Percentiles rank a stretch among this genome's conserved stretches.
These are phyloP conservation scores for Alca torda DNA, from an alignment of 2,797 vertebrate species.

Conservation along the genomic window DNA sequence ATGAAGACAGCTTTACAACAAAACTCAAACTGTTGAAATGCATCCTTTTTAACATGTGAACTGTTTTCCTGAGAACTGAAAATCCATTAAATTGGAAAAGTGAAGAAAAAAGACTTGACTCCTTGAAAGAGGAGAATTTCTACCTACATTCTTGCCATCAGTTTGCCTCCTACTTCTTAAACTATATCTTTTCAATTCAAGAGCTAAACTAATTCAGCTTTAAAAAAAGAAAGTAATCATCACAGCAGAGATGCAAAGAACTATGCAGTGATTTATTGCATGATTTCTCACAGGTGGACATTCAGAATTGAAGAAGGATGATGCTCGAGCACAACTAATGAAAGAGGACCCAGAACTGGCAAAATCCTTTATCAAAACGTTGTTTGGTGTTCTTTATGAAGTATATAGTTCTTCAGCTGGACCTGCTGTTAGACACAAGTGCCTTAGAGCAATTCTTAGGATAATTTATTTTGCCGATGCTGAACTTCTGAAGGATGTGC, in stretches of 20 bases:
- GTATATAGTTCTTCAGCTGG: constrained; percentile 99
- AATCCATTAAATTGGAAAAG: background rate
- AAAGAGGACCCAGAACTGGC: constrained; percentile 98
- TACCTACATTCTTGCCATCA: background rate
- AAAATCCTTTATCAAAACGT: constrained; percentile 98
- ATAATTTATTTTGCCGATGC: constrained; percentile 99
- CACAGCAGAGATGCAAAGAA: background rate
- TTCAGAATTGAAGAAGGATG: constrained; percentile 94
- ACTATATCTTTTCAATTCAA: background rate
- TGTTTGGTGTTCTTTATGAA: constrained; percentile 99
- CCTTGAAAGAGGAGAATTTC: background rate
- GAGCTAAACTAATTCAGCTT: background rate
- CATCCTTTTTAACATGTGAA: background rate
- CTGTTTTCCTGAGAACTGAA: background rate
- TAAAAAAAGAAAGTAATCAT: background rate
- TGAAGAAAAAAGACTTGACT: background rate
- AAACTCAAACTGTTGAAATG: background rate
- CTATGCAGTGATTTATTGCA: background rate
- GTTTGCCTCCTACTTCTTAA: background rate
- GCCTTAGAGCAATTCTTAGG: constrained; percentile 99
- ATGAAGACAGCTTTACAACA: background rate
- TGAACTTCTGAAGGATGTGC: constrained; percentile 97
- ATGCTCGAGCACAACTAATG: constrained; percentile 97
- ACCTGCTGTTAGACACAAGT: constrained; percentile 99
- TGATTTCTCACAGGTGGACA: constrained; percentile 83